These are phyloP conservation scores for Cylas formicarius DNA, from an alignment of 1,140 invertebrate species.

Conservation along the genomic window DNA sequence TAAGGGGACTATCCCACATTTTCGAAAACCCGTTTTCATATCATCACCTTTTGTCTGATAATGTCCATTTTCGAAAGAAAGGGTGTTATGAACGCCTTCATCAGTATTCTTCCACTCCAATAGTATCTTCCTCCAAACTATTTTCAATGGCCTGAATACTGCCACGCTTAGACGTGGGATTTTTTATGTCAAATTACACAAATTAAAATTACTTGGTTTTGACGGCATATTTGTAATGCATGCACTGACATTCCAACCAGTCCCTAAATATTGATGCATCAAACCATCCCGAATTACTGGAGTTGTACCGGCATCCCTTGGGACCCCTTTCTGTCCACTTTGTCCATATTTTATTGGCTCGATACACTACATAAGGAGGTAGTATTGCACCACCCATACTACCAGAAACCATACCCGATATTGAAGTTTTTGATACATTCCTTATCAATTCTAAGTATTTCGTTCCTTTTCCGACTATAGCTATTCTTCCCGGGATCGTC, in stretches of 20 bases:
- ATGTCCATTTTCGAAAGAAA: slow-evolving; percentile 2
- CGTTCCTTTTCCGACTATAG: slow-evolving; percentile 5
- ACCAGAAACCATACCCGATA: not conserved
- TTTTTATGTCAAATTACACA: slow-evolving; percentile 7
- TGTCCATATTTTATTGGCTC: slow-evolving; percentile 10
- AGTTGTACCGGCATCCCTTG: not conserved
- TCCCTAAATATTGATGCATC: slow-evolving; percentile 7
- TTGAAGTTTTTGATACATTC: slow-evolving; percentile 1
- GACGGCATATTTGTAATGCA: slow-evolving; percentile 3
- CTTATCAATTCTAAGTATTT: slow-evolving; percentile 8
- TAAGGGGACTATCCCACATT: slow-evolving; percentile 2
- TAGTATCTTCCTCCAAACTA: slow-evolving; percentile 7
- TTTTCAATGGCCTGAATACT: slow-evolving; percentile 13
- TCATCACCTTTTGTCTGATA: not conserved
- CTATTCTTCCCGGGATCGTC: slow-evolving; percentile 14
- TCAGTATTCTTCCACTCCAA: slow-evolving; percentile 6
- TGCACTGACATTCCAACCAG: slow-evolving; percentile 1
- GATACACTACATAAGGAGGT: slow-evolving; percentile 8
- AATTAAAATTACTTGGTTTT: slow-evolving; percentile 7
- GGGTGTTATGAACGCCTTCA: not conserved
- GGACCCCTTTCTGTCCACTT: slow-evolving; percentile 4
- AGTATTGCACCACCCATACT: not conserved
- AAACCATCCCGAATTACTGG: slow-evolving; percentile 10
- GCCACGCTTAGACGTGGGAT: not conserved
- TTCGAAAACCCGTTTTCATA: slow-evolving; percentile 10